A percentile compares a stretch with the other conserved stretches of the same genome.
Conservation (phyloP, 2,888 invertebrate genomes). For the Zootermopsis nevadensis region DNA sequence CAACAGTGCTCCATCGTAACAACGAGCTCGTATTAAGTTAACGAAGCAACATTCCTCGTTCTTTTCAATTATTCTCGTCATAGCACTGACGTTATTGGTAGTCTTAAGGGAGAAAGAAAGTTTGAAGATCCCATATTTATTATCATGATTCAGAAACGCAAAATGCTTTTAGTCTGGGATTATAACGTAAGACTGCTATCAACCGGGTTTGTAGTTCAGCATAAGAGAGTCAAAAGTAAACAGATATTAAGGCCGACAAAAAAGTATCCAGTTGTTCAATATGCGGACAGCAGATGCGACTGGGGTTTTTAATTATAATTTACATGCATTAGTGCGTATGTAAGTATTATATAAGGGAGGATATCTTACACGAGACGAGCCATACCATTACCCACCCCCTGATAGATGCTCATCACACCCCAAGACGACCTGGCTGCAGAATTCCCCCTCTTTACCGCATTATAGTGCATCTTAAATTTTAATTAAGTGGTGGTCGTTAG, state of each 20-base stretch:
- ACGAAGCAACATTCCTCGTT: not conserved
- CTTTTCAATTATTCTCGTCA: conserved; percentile 16
- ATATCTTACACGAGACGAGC: not conserved
- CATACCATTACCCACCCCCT: conserved; percentile 33
- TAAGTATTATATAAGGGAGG: conserved; percentile 3
- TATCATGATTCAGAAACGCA: conserved; percentile 8
- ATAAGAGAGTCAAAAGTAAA: conserved; percentile 29
- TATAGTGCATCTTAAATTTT: conserved; percentile 49
- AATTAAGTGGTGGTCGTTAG: conserved; percentile 46
- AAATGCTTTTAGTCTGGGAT: conserved; percentile 31
- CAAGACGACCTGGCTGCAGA: not conserved
- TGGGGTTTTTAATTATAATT: conserved; percentile 48
- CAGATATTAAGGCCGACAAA: conserved; percentile 33
- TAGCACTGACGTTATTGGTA: not conserved
- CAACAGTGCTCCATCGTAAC: too few species aligned
- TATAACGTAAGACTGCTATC: conserved; percentile 34
- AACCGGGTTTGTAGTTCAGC: not conserved
- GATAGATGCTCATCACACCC: conserved; percentile 18
- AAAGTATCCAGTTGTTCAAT: conserved; percentile 34
- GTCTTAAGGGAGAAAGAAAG: not conserved
- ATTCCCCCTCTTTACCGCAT: conserved; percentile 32
- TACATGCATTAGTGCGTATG: conserved; percentile 45
- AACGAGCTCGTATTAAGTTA: too few species aligned
- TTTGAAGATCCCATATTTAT: not conserved
- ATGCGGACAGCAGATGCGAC: conserved; percentile 38